A percentile compares a stretch with the other conserved stretches of the same genome.
Conservation (phyloP, 2,113 vertebrate species). For the Hemibagrus wyckioides region DNA sequence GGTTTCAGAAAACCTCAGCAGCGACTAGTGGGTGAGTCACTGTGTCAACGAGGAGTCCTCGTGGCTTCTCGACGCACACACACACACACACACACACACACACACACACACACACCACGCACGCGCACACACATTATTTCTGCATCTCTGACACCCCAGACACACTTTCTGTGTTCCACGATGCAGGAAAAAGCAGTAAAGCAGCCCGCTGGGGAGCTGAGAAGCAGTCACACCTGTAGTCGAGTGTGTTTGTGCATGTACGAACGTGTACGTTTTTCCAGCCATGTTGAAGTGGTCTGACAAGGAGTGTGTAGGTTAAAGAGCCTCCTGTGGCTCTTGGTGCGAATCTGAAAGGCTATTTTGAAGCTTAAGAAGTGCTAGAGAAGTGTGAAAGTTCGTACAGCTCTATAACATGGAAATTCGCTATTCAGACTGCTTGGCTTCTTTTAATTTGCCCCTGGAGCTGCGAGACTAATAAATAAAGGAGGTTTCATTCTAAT, state of each 20-base stretch:
- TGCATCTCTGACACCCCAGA: neutral
- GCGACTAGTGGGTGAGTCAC: conserved; percentile 26
- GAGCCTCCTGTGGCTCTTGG: neutral
- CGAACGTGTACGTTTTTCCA: neutral
- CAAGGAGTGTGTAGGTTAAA: conserved; percentile 32
- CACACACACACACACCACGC: neutral
- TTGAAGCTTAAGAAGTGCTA: conserved; percentile 5
- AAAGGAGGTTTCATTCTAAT: neutral
- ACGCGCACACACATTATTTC: neutral
- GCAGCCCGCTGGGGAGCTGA: neutral
- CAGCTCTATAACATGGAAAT: neutral
- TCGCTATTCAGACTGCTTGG: neutral
- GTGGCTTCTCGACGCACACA: neutral
- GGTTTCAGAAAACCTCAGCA: neutral
- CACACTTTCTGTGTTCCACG: neutral
- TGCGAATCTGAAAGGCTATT: neutral
- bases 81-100: neutral
- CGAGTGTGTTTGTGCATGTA: conserved; percentile 21
- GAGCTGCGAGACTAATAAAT: neutral
- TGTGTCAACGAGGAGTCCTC: conserved; percentile 30
- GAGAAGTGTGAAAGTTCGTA: neutral
- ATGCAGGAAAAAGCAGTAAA: conserved; percentile 1
- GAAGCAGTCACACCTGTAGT: conserved; percentile 1
- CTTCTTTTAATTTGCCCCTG: neutral
- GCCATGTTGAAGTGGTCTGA: conserved; percentile 28